These are phyloP conservation scores for Aphidius colemani DNA, from an alignment of 2,888 invertebrate genomes.

Conservation along the genomic window DNA sequence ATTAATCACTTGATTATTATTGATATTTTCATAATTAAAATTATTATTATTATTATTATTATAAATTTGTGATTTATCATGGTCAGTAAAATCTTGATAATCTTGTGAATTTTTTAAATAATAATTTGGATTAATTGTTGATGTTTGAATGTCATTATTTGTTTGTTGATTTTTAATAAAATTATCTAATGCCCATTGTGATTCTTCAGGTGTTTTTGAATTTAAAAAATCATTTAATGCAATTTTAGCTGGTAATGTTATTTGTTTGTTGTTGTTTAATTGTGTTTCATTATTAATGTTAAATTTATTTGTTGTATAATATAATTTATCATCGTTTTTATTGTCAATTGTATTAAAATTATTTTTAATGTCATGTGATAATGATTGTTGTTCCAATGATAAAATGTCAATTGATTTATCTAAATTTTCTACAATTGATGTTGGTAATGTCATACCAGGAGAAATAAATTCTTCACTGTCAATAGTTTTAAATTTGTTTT, in stretches of 20 bases:
- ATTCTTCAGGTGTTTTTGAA: constrained; percentile 52
- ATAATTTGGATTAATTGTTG: not conserved
- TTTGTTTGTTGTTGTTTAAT: not conserved
- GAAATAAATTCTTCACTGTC: no score
- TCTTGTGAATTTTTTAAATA: constrained; percentile 3
- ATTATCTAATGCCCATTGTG: constrained; percentile 45
- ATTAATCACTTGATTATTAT: not conserved
- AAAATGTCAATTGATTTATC: not conserved
- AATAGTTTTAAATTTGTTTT: constrained; percentile 4
- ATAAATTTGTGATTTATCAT: constrained; percentile 3
- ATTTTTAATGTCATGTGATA: not conserved
- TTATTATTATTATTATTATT: not conserved
- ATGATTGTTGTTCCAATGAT: constrained; percentile 3
- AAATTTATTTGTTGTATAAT: not conserved
- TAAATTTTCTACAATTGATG: not conserved
- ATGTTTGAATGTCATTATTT: not conserved
- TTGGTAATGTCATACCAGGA: not conserved
- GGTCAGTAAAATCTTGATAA: not conserved
- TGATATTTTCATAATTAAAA: no score
- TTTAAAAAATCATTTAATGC: constrained; percentile 48
- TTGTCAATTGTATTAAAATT: not conserved
- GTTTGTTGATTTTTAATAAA: constrained; percentile 38
- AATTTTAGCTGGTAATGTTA: constrained; percentile 15
- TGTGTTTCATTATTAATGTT: constrained; percentile 9
- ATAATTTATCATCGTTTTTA: not conserved